phyloP scores from a whole-genome alignment of 1,140 invertebrate species.

The Holcopasites calliopsidis region DNA sequence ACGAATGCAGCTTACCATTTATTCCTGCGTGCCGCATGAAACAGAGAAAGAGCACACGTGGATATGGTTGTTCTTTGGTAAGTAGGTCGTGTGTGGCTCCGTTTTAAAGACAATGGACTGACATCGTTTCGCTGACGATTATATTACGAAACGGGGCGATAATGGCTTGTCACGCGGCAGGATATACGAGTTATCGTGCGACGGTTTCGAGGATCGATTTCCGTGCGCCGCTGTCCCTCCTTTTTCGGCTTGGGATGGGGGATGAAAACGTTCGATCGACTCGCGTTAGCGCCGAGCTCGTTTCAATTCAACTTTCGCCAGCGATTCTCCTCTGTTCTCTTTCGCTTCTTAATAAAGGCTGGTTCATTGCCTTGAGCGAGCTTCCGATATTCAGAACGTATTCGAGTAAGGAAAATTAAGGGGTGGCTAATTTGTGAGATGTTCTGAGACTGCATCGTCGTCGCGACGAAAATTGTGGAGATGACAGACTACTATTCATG shows the following conservation, averaged over 20 bases:
- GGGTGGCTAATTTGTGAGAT: background rate
- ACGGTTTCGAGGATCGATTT: conserved; percentile 35
- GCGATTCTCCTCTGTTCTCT: background rate
- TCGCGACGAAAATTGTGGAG: background rate
- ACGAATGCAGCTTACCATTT: conserved; percentile 73
- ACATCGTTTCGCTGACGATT: conserved; percentile 52
- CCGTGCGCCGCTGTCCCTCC: background rate
- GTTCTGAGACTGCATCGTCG: background rate
- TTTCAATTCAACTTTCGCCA: background rate
- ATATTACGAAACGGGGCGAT: conserved; percentile 42
- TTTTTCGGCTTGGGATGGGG: too few species aligned
- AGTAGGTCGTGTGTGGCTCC: conserved; percentile 57
- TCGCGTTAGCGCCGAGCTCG: background rate
- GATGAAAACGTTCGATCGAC: conserved; percentile 2
- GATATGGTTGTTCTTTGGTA: conserved; percentile 41
- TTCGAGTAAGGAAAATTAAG: too few species aligned
- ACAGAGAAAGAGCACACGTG: conserved; percentile 67
- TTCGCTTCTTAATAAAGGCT: background rate
- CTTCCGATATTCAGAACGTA: too few species aligned
- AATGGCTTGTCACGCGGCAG: conserved; percentile 42
- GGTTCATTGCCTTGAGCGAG: conserved; percentile 18
- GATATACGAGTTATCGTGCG: conserved; percentile 38
- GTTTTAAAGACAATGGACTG: conserved; percentile 60
- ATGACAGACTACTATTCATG: background rate
- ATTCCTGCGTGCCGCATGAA: conserved; percentile 76